Percentiles rank a stretch among this genome's conserved stretches.
Conservation (phyloP, 2,888 invertebrate species). For the Drosophila eohydei region DNA sequence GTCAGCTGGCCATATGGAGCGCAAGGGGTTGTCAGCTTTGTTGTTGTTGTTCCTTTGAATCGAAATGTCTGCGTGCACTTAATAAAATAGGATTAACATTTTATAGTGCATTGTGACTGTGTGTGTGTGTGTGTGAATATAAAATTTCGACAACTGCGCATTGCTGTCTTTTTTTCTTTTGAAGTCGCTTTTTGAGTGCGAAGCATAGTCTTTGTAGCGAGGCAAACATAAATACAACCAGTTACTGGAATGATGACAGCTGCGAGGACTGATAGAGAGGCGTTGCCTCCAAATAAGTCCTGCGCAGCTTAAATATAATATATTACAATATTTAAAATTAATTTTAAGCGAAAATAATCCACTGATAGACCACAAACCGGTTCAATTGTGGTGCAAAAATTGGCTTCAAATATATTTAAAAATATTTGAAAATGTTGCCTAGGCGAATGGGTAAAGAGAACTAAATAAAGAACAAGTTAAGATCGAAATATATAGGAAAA, state of each 20-base stretch:
- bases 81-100: constrained; percentile 78
- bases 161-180: constrained; percentile 37
- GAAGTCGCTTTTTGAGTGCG: constrained; percentile 18
- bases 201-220: constrained; percentile 15
- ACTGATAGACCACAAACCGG: not conserved
- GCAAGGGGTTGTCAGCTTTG: constrained; percentile 20
- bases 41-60: constrained; percentile 36
- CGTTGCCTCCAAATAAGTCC: constrained; percentile 25
- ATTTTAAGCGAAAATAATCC: not conserved
- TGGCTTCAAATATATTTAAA: not conserved
- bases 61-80: constrained; percentile 64
- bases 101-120: constrained; percentile 58
- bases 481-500: not conserved
- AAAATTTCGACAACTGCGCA: constrained; percentile 58
- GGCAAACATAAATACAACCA: constrained; percentile 52
- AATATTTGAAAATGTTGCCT: not conserved
- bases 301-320: constrained; percentile 11
- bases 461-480: not conserved
- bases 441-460: not conserved
- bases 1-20: constrained; percentile 55
- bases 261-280: constrained; percentile 50
- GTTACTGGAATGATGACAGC: constrained; percentile 79
- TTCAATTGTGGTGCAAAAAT: not conserved
- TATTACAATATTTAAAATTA: not conserved
- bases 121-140: constrained; percentile 33